Conservation (phyloP, 2,797 vertebrate species). For the Falco cherrug region DNA sequence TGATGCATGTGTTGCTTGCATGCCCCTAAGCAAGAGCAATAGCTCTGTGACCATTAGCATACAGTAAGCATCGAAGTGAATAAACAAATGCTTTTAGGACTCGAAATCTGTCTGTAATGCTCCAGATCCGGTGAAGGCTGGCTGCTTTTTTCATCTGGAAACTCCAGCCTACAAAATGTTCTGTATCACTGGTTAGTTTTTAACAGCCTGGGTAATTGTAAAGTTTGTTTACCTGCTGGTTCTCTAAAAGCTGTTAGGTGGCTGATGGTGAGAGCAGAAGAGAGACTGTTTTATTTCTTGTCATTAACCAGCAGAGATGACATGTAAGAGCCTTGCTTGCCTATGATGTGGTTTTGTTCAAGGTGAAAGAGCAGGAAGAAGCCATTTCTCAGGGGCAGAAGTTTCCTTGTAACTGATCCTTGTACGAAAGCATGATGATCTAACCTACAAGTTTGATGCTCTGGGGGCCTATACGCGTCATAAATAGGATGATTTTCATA, state of each 20-base stretch:
- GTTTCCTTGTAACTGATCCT: background rate
- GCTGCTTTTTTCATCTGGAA: background rate
- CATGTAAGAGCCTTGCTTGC: background rate
- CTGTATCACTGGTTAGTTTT: background rate
- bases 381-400: accelerated
- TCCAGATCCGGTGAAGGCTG: background rate
- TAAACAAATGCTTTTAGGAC: background rate
- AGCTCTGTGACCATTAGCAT: background rate
- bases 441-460: background rate
- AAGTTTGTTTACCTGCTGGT: background rate
- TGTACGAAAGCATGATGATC: background rate
- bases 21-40: background rate
- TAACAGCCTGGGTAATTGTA: background rate
- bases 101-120: background rate
- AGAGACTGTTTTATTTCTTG: background rate
- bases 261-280: background rate
- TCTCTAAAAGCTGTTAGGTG: background rate
- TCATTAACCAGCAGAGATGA: background rate
- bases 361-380: background rate
- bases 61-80: background rate
- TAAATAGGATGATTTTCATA: background rate
- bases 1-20: background rate
- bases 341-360: background rate
- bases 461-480: background rate
- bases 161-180: background rate